These are phyloP conservation scores for Drosophila neotestacea DNA, from an alignment of 2,888 invertebrate species.

Conservation along the genomic window DNA sequence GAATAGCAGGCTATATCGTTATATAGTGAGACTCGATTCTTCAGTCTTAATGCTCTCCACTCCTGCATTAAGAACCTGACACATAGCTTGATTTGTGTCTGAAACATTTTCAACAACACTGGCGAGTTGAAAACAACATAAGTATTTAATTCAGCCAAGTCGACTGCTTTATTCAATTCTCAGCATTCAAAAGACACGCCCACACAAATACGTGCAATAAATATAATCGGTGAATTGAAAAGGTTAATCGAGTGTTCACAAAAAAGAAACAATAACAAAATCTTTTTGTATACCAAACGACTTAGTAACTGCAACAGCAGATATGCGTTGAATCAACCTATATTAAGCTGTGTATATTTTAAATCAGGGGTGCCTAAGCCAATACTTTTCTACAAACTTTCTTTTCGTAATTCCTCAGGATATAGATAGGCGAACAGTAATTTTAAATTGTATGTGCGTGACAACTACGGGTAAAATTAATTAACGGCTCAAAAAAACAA, in stretches of 20 bases:
- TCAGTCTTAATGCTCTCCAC: slow-evolving; percentile 11
- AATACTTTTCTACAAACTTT: too few species aligned
- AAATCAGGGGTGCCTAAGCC: too few species aligned
- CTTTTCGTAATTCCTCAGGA: too few species aligned
- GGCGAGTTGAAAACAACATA: slow-evolving; percentile 26
- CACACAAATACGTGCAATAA: slow-evolving; percentile 14
- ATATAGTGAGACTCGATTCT: slow-evolving; percentile 22
- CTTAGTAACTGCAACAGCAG: slow-evolving; percentile 56
- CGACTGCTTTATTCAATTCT: slow-evolving; percentile 17
- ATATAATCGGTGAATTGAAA: slow-evolving; percentile 29
- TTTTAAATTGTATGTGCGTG: too few species aligned
- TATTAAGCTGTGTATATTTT: slow-evolving; percentile 5
- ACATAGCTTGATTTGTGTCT: slow-evolving; percentile 63
- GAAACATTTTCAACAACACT: slow-evolving; percentile 43
- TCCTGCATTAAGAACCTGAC: slow-evolving; percentile 59
- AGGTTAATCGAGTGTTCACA: slow-evolving; percentile 41
- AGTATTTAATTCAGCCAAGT: slow-evolving; percentile 21
- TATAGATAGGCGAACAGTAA: too few species aligned
- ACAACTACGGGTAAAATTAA: too few species aligned
- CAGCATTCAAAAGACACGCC: slow-evolving; percentile 51
- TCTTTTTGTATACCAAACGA: slow-evolving; percentile 57
- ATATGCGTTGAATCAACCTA: neutral
- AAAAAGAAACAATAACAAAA: slow-evolving; percentile 49
- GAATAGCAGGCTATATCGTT: slow-evolving; percentile 22
- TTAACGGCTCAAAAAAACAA: too few species aligned